Conservation (phyloP, 2,113 vertebrate genomes). For the Prinia subflava region DNA sequence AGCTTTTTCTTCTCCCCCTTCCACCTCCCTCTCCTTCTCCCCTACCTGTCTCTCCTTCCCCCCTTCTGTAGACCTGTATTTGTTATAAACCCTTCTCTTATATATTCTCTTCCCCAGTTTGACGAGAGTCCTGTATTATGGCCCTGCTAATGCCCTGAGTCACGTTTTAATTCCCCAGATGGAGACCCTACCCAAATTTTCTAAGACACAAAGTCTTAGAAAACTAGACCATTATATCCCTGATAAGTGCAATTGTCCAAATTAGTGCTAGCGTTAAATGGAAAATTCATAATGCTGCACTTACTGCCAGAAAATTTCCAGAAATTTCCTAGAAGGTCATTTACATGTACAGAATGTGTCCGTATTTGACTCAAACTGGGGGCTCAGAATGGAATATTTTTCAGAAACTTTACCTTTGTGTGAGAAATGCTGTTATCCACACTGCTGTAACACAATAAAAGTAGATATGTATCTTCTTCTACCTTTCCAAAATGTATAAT, state of each 20-base stretch:
- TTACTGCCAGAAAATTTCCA: background rate
- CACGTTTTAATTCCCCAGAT: background rate
- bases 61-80: background rate
- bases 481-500: background rate
- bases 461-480: background rate
- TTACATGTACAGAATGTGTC: background rate
- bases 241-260: background rate
- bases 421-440: background rate
- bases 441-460: background rate
- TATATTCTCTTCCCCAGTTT: background rate
- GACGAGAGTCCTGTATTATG: background rate
- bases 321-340: background rate
- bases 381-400: background rate
- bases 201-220: background rate
- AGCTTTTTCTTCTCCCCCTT: accelerated
- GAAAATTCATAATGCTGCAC: background rate
- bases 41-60: background rate
- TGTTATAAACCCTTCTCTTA: background rate
- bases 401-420: background rate
- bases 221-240: background rate
- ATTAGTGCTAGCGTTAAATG: background rate
- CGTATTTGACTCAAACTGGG: background rate
- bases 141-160: background rate
- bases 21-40: background rate
- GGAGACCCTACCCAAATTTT: background rate